Evolutionary conservation across 2,113 vertebrate species (phyloP).

Genomic region (Paramormyrops kingsleyae): DNA sequence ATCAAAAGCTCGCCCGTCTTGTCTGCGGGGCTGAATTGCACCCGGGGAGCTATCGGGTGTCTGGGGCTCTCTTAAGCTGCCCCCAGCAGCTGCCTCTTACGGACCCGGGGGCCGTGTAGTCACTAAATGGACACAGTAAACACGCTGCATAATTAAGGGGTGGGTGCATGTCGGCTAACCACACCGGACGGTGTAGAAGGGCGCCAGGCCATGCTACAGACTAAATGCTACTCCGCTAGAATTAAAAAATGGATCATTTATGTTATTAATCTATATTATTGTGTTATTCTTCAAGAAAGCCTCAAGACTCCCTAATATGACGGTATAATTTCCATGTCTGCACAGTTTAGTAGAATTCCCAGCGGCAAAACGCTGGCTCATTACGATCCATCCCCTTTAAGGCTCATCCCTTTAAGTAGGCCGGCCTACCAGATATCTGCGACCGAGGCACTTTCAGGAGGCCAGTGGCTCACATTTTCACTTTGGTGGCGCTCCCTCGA

Average conservation of each 20-base stretch:
- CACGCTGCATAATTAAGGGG: constrained; percentile 43
- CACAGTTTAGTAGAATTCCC: not conserved
- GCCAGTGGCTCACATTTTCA: not conserved
- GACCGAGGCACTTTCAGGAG: not conserved
- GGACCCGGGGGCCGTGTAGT: constrained; percentile 29
- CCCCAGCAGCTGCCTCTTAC: constrained; percentile 51
- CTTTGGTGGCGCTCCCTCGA: not conserved
- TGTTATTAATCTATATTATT: not conserved
- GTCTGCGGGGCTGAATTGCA: constrained; percentile 55
- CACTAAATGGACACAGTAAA: constrained; percentile 41
- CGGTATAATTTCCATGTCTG: not conserved
- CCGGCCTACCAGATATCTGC: not conserved
- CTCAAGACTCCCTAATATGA: not conserved
- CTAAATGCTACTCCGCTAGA: not conserved
- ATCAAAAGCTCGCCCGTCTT: constrained; percentile 59
- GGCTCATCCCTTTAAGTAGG: not conserved
- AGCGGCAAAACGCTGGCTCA: not conserved
- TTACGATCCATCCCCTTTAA: not conserved
- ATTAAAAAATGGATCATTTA: not conserved
- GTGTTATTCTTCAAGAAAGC: not conserved
- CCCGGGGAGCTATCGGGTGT: constrained; percentile 49
- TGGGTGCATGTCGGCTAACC: not conserved
- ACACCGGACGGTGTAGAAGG: not conserved
- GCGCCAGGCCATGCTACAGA: not conserved
- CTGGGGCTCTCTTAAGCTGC: constrained; percentile 34